Percentiles rank a stretch among this genome's conserved stretches.
Evolutionary conservation across 2,888 invertebrate genomes (phyloP).

Genomic region (Polylopha cassiicola): DNA sequence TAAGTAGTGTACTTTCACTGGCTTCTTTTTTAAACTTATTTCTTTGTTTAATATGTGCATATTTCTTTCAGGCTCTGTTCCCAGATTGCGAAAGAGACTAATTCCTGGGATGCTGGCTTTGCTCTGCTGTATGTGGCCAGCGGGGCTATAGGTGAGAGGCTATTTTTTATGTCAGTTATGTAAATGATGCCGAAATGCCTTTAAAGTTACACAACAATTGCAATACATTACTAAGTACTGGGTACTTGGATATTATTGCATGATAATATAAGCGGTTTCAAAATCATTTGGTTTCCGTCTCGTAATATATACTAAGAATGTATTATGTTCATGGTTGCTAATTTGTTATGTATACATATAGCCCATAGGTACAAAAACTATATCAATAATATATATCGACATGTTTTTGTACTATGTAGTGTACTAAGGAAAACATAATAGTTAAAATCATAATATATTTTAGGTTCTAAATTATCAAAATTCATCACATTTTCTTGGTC

Average conservation of each 20-base stretch:
- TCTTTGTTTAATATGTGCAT: conserved; percentile 10
- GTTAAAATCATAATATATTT: too few relatives aligned
- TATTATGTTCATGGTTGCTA: neutral
- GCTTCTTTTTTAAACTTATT: neutral
- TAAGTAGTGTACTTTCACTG: neutral
- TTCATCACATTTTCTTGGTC: too few relatives aligned
- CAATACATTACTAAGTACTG: conserved; percentile 15
- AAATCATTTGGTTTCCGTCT: neutral
- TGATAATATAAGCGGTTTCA: conserved; percentile 7
- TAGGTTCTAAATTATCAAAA: too few relatives aligned
- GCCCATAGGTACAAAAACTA: too few relatives aligned
- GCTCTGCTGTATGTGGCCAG: conserved; percentile 65
- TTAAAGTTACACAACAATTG: conserved; percentile 22
- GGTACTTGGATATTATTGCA: conserved; percentile 15
- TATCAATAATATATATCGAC: too few relatives aligned
- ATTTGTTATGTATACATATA: conserved; percentile 4
- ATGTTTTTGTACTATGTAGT: too few relatives aligned
- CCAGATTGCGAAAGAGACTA: conserved; percentile 60
- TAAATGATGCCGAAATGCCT: conserved; percentile 34
- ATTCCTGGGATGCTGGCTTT: conserved; percentile 64
- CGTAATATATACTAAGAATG: neutral
- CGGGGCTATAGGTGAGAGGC: conserved; percentile 66
- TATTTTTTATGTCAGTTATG: conserved; percentile 40
- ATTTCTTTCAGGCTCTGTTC: conserved; percentile 60
- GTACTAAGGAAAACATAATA: too few relatives aligned